Evolutionary conservation across 2,113 vertebrate genomes (phyloP).

Genomic region (Meleagris gallopavo): DNA sequence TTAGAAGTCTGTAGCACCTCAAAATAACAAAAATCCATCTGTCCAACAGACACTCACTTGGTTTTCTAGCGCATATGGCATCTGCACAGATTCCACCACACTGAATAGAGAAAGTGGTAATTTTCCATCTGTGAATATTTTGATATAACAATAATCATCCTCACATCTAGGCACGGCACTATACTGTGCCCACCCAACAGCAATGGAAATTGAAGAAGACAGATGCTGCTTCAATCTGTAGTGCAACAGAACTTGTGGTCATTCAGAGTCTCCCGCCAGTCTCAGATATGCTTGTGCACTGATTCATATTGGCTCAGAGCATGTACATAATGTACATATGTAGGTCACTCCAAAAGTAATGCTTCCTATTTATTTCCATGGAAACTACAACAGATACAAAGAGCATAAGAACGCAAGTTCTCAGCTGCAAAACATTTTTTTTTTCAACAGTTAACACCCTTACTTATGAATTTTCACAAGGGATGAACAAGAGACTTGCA

Average conservation of each 20-base stretch:
- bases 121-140: not conserved
- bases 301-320: not conserved
- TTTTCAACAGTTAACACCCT: not conserved
- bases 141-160: not conserved
- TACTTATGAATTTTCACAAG: not conserved
- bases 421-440: not conserved
- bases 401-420: not conserved
- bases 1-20: not conserved
- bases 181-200: not conserved
- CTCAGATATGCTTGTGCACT: fast-evolving
- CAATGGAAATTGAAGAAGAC: not conserved
- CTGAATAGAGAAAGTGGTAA: not conserved
- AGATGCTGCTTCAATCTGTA: not conserved
- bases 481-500: not conserved
- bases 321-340: not conserved
- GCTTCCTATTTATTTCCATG: not conserved
- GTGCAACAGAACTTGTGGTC: not conserved
- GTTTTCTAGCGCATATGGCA: not conserved
- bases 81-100: not conserved
- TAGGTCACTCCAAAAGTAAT: not conserved
- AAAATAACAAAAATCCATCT: not conserved
- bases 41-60: not conserved
- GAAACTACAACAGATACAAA: not conserved
- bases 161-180: not conserved
- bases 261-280: not conserved